Conservation (phyloP, 2,797 vertebrate species). For the Fistularia tabacaria region DNA sequence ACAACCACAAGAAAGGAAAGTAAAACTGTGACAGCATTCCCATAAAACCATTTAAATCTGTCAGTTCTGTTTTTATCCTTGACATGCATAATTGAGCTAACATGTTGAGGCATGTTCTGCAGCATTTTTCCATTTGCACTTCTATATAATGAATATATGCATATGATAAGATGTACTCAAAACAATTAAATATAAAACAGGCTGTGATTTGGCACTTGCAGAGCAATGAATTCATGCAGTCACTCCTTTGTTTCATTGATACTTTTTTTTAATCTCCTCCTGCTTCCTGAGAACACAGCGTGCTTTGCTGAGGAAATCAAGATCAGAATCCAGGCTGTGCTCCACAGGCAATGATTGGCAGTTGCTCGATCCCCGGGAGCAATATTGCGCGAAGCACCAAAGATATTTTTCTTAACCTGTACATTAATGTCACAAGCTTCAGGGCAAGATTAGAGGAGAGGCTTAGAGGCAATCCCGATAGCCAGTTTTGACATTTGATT, state of each 20-base stretch:
- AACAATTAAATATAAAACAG: not conserved
- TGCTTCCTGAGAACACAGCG: slow-evolving; percentile 12
- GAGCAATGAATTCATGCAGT: slow-evolving; percentile 2
- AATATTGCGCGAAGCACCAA: slow-evolving; percentile 43
- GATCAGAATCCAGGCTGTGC: slow-evolving; percentile 24
- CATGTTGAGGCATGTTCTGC: slow-evolving; percentile 10
- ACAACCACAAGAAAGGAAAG: slow-evolving; percentile 7
- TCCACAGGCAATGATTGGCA: slow-evolving; percentile 43
- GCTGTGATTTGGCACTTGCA: not conserved
- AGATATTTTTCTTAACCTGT: slow-evolving; percentile 56
- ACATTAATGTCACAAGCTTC: slow-evolving; percentile 63
- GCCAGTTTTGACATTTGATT: slow-evolving; percentile 65
- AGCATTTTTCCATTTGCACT: slow-evolving; percentile 13
- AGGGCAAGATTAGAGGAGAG: slow-evolving; percentile 54
- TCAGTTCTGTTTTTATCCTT: slow-evolving; percentile 29
- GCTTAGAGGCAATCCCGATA: slow-evolving; percentile 49
- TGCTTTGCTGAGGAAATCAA: slow-evolving; percentile 8
- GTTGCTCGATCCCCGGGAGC: slow-evolving; percentile 25
- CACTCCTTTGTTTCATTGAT: not conserved
- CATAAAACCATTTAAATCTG: slow-evolving; percentile 10
- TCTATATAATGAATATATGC: not conserved
- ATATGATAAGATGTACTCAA: not conserved
- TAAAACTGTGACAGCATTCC: not conserved
- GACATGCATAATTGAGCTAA: slow-evolving; percentile 24
- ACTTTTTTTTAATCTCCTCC: not conserved